Evolutionary conservation across 2,888 invertebrate species (phyloP).

Genomic region (Drosophila pegasa): DNA sequence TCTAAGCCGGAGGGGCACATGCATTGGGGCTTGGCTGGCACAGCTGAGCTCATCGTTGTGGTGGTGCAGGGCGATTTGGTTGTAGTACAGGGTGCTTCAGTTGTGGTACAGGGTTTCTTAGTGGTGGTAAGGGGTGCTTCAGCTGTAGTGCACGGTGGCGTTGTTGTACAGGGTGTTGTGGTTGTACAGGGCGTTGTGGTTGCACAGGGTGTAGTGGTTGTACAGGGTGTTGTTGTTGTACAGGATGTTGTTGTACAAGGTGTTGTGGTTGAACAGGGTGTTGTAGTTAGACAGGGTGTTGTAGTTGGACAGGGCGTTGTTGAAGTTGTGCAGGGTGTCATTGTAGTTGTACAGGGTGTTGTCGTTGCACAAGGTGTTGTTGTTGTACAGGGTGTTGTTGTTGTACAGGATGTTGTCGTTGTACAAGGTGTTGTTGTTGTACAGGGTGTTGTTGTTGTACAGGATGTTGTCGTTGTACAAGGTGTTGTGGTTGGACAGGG

Average conservation of each 20-base stretch:
- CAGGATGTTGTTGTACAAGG: constrained; percentile 17
- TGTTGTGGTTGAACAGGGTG: constrained; percentile 5
- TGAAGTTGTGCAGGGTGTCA: constrained; percentile 1
- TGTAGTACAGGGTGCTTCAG: not conserved
- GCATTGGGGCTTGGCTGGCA: not conserved
- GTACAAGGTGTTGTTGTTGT: not conserved
- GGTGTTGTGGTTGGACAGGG: not conserved
- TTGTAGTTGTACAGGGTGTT: constrained; percentile 10
- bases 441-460: constrained; percentile 4
- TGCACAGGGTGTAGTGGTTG: not conserved
- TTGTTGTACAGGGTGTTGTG: constrained; percentile 1
- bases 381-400: constrained; percentile 16
- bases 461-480: not conserved
- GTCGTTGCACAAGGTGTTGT: constrained; percentile 8
- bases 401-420: not conserved
- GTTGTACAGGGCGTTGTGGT: constrained; percentile 1
- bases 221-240: not conserved
- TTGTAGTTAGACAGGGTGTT: not conserved
- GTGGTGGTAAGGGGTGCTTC: not conserved
- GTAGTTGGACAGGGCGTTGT: constrained; percentile 9
- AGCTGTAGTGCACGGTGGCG: constrained; percentile 6
- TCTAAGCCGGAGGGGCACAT: not conserved
- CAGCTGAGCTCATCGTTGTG: not conserved
- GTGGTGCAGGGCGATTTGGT: constrained; percentile 1
- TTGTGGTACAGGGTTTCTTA: not conserved